Evolutionary conservation across 2,113 vertebrate genomes (phyloP), one percentile per base, ranked within the genome.

Genomic region (Odocoileus virginianus): DNA sequence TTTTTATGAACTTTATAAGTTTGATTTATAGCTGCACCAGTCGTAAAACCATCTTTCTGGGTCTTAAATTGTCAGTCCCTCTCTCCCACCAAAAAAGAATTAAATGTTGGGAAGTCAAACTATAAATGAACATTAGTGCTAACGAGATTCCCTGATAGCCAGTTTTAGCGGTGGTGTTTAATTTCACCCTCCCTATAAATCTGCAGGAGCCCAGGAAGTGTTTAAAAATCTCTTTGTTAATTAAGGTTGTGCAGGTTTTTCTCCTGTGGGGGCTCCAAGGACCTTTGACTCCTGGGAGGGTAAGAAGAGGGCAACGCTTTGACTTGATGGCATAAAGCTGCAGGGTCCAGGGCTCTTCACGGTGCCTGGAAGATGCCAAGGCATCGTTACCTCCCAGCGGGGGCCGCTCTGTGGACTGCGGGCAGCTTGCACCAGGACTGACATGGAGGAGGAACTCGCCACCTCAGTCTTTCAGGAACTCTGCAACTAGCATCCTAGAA

Each of bases 1-100:
- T 98, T 99, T 99, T 99, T 99, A 99, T 96, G 98, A 99, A 99
- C 98, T 99, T 99, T 99, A 98, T 97, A 99, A 99, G 99, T 98
- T 98, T 99, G 98, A 99, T 99, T 99, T 99, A 99, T 97, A 94
- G 98, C 88, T 2, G 90, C 97, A 97, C 95, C 87, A 98, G 98
- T 94, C 98, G 96, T 98, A 98, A 98, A 99, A 97, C 97, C 98
- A 99, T 99, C 98, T 99, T 98, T 99, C 98, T 98, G 97, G 98
- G 98, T 96, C 96, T 98, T 98, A 99, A 99, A 99, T 98, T 98
- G 98, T 97, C 98, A 97, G 98, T 97, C 98, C 97, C 95, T 98
- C 98, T 98, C 89, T 98, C 98, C 97, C 97, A 98, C 98, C 98
- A 98, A 96, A 98, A 98, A 98, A 98, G 92, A 98, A 99, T 98